A percentile compares a stretch with the other conserved stretches of the same genome.
phyloP scores from a whole-genome alignment of 2,888 invertebrate genomes.

The Amphiduros pacificus region DNA sequence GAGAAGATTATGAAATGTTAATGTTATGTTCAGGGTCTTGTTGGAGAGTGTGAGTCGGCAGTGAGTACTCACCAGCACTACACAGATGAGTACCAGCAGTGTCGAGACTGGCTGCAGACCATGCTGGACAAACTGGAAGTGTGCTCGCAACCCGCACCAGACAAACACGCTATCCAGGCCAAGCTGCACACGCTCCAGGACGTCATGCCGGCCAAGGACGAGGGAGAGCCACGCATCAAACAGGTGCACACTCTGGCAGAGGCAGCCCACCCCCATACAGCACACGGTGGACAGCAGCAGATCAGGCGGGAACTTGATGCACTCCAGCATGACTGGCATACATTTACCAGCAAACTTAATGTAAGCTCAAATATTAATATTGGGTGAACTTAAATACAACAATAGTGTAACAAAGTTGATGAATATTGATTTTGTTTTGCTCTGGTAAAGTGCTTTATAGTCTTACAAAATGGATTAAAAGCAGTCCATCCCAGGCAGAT shows the following conservation, averaged over 20 bases:
- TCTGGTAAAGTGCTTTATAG: too few relatives aligned
- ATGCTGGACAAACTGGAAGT: constrained; percentile 80
- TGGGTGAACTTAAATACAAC: too few relatives aligned
- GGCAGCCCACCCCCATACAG: constrained; percentile 87
- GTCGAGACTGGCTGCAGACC: constrained; percentile 80
- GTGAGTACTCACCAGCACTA: constrained; percentile 51
- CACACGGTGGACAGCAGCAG: constrained; percentile 87
- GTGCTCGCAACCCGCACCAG: constrained; percentile 78
- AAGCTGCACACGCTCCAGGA: constrained; percentile 59
- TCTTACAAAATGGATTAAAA: too few relatives aligned
- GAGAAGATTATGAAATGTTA: too few relatives aligned
- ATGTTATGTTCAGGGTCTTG: constrained; percentile 33
- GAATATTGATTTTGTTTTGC: too few relatives aligned
- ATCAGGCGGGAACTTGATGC: constrained; percentile 82
- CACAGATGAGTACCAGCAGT: constrained; percentile 67
- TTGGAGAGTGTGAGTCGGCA: constrained; percentile 42
- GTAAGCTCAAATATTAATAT: not conserved
- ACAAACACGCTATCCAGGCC: constrained; percentile 67
- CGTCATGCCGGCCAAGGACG: constrained; percentile 38
- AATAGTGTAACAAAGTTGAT: too few relatives aligned
- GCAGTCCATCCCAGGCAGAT: too few relatives aligned
- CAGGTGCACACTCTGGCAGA: constrained; percentile 80
- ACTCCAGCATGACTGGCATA: constrained; percentile 82
- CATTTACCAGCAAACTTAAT: not conserved
- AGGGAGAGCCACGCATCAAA: constrained; percentile 71